phyloP scores from a whole-genome alignment of 2,888 invertebrate species.

The Chymomyza procnemis region DNA sequence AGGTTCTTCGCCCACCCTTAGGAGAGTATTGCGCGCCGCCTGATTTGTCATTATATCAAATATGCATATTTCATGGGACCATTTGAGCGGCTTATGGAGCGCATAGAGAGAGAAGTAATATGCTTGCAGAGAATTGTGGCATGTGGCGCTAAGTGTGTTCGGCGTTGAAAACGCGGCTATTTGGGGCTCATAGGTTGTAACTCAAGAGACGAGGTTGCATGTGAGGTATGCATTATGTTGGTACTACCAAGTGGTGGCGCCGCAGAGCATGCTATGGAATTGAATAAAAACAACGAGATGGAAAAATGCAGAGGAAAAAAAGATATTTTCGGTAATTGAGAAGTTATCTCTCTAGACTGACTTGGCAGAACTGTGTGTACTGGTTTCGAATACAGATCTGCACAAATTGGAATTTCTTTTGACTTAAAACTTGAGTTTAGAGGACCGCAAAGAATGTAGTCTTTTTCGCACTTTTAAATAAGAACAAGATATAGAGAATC shows the following conservation, averaged over 20 bases:
- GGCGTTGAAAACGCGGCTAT: background rate
- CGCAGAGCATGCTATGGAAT: background rate
- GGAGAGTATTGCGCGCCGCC: constrained; percentile 18
- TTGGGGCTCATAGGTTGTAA: background rate
- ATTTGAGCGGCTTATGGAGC: constrained; percentile 45
- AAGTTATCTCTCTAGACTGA: no score
- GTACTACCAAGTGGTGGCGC: background rate
- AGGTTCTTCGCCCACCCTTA: constrained; percentile 5
- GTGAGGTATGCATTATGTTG: background rate
- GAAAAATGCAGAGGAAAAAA: no score
- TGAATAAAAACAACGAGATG: background rate
- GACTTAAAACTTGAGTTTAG: no score
- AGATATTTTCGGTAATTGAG: no score
- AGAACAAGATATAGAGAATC: no score
- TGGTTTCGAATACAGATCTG: no score
- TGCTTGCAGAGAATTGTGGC: background rate
- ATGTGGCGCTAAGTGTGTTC: constrained; percentile 4
- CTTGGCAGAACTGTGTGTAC: no score
- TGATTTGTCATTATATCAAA: constrained; percentile 42
- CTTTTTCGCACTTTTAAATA: no score
- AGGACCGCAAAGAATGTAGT: no score
- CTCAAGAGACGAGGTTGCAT: background rate
- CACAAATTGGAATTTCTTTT: no score
- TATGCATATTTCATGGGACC: constrained; percentile 61
- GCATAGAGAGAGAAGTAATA: constrained; percentile 2